Percentiles rank a stretch among this genome's conserved stretches.
phyloP scores from a whole-genome alignment of 2,797 vertebrate species.

The Triplophysa bombifrons region DNA sequence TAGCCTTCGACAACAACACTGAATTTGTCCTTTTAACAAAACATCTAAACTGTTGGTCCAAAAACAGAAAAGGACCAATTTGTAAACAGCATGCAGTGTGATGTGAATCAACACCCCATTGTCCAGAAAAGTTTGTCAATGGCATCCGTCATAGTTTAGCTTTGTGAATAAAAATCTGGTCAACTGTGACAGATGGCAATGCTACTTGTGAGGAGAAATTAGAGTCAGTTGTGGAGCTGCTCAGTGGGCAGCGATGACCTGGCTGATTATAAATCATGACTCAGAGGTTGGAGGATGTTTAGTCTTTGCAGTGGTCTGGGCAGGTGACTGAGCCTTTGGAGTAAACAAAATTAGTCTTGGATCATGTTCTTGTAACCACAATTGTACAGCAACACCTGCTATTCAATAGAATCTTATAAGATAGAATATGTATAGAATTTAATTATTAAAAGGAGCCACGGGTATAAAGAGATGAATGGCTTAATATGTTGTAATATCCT shows the following conservation, averaged over 20 bases:
- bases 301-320: constrained; percentile 43
- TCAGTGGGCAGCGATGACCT: constrained; percentile 58
- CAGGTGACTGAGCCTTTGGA: constrained; percentile 50
- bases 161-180: constrained; percentile 18
- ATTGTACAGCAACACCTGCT: constrained; percentile 34
- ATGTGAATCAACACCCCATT: constrained; percentile 1
- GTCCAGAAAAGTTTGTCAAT: constrained; percentile 12
- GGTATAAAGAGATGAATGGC: too few species aligned
- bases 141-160: constrained; percentile 17
- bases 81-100: constrained; percentile 14
- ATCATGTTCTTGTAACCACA: constrained; percentile 37
- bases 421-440: background rate
- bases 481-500: too few species aligned
- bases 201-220: constrained; percentile 47
- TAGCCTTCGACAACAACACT: constrained; percentile 40
- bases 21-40: constrained; percentile 54
- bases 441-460: background rate
- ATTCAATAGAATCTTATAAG: constrained; percentile 16
- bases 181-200: constrained; percentile 44
- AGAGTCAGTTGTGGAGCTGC: constrained; percentile 42
- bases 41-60: background rate
- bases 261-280: constrained; percentile 56
- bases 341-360: constrained; percentile 35
- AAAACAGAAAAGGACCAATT: background rate
- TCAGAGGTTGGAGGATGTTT: constrained; percentile 52